Conservation (phyloP, 1,140 invertebrate genomes). For the Penaeus indicus region DNA sequence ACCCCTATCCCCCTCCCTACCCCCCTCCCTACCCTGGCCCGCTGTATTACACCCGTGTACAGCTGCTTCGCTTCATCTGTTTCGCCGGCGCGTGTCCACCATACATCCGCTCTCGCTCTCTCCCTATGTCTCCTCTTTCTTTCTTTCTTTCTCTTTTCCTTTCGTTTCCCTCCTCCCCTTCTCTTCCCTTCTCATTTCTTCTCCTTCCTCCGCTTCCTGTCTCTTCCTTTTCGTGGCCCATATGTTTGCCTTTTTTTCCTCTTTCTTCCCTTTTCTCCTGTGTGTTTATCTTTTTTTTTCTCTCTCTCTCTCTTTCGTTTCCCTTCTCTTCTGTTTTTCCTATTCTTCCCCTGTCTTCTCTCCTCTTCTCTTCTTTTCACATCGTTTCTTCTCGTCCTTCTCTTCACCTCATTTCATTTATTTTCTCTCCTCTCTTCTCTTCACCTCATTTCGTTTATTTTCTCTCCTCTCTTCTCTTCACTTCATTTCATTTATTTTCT, state of each 20-base stretch:
- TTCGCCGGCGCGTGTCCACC: no score
- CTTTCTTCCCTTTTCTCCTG: neutral
- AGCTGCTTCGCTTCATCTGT: no score
- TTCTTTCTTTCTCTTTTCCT: neutral
- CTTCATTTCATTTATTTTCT: neutral
- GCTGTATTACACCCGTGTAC: no score
- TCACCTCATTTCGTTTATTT: no score
- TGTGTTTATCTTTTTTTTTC: neutral
- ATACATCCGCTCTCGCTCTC: neutral
- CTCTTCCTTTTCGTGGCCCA: slow-evolving; percentile 3
- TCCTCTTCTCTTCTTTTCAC: slow-evolving; percentile 11
- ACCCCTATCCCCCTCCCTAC: neutral
- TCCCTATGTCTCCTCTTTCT: neutral
- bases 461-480: no score
- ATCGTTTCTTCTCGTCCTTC: neutral
- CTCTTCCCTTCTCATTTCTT: neutral
- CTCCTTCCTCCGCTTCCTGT: neutral
- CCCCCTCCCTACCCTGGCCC: neutral
- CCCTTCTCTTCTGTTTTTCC: neutral
- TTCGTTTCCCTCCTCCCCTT: neutral
- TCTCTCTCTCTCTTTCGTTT: slow-evolving; percentile 18
- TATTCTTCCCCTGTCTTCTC: neutral
- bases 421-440: no score
- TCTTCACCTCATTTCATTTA: neutral
- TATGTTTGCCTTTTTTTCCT: neutral